Base-by-base conservation (phyloP, 2,113 vertebrate species). In the Symphodus melops region DNA sequence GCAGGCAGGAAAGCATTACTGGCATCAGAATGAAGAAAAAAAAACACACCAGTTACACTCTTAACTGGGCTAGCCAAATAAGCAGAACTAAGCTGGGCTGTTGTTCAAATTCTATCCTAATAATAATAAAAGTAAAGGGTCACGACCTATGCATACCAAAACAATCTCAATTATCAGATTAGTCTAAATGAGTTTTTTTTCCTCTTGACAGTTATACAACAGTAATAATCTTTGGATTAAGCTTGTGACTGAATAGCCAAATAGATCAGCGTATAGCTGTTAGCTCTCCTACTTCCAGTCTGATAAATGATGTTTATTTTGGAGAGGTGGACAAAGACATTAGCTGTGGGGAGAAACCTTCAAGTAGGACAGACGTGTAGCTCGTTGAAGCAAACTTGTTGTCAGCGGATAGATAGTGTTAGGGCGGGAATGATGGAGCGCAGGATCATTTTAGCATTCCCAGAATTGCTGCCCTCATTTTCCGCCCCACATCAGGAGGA, bases 401-500 rank as follows among this genome's bases (percentile, higher is more conserved):
- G 4, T 79, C 42, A 74, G 70, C 25, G 25, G 62, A 77, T 41
- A 52, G 20, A 52, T 48, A 28, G 5, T 36, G 23, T 54, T 19
- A 57, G 37, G 8, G 36, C 52, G 48, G 33, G 48, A 77, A 37
- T 39, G 12, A 76, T 48, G 16, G 33, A 57, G 41, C 19, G 23
- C 17, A 0, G 77, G 46, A 13, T 70, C 39, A 36, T 67, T 70
- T 65, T 71, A 49, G 59, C 86, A 79, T 93, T 92, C 85, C 77
- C 85, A 81, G 75, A 82, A 89, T 93, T 67, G 62, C 81, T 92
- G 92, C 78, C 88, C 90, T 85, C 60, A 58, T 94, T 94, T 94
- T 94, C 91, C 63, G 90, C 92, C 92, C 92, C 88, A 94, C 87
- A 93, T 94, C 86, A 82, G 71, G 72, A 52, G 72, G 59, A 94